Evolutionary conservation across 2,888 invertebrate species (phyloP).

Genomic region (Ectemnius cavifrons): DNA sequence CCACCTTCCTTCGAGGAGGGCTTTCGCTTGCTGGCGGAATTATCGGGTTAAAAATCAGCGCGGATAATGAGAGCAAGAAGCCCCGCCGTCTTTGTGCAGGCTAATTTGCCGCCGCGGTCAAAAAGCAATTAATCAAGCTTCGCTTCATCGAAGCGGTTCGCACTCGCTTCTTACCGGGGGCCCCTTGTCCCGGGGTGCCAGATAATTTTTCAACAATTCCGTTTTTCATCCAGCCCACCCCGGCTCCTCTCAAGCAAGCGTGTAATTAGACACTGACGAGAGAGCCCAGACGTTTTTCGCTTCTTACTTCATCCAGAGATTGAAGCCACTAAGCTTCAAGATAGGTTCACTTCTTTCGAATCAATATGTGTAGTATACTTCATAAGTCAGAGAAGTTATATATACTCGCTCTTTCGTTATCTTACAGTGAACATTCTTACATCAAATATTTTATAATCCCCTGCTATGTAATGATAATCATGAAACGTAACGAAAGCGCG

Average conservation of each 20-base stretch:
- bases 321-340: too few relatives aligned
- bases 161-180: constrained; percentile 47
- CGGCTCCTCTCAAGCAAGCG: not conserved
- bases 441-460: too few relatives aligned
- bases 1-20: constrained; percentile 36
- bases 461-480: too few relatives aligned
- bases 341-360: too few relatives aligned
- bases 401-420: too few relatives aligned
- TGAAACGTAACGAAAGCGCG: too few relatives aligned
- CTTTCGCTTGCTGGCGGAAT: constrained; percentile 19
- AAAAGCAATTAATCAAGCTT: constrained; percentile 71
- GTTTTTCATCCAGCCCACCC: constrained; percentile 36
- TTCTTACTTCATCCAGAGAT: too few relatives aligned
- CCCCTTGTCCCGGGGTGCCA: constrained; percentile 37
- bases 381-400: too few relatives aligned
- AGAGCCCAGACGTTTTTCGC: too few relatives aligned
- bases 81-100: constrained; percentile 52
- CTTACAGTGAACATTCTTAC: too few relatives aligned
- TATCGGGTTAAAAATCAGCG: constrained; percentile 61
- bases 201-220: constrained; percentile 67
- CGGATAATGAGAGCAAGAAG: constrained; percentile 60
- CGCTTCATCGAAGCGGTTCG: constrained; percentile 67
- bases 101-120: constrained; percentile 54
- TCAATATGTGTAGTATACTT: too few relatives aligned
- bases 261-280: constrained; percentile 8